phyloP scores from a whole-genome alignment of 2,113 vertebrate species.

The Macheiramphus alcinus region DNA sequence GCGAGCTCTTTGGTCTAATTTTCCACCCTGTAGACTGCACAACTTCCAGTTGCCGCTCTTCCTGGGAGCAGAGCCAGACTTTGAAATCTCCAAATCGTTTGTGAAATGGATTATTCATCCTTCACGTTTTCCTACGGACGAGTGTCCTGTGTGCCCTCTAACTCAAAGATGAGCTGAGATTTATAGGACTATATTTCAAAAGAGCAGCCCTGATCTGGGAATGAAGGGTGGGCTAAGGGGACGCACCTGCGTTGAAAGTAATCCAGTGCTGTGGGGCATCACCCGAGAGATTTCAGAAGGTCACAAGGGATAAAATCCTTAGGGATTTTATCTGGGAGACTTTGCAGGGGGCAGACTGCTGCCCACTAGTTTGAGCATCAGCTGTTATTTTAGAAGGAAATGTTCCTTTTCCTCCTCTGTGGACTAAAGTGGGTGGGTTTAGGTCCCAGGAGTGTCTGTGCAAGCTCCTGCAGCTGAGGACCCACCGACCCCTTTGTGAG shows the following conservation, averaged over 20 bases:
- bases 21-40: conserved; percentile 29
- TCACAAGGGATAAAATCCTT: background rate
- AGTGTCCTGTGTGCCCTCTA: conserved; percentile 39
- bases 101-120: conserved; percentile 57
- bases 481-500: background rate
- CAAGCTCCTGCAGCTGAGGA: background rate
- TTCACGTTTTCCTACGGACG: background rate
- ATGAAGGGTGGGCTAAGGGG: background rate
- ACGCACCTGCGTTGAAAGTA: too few relatives aligned
- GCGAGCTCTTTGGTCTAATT: conserved; percentile 45
- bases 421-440: background rate
- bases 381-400: background rate
- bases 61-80: conserved; percentile 53
- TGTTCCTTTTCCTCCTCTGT: background rate
- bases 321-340: background rate
- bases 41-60: background rate
- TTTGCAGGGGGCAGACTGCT: background rate
- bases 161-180: background rate
- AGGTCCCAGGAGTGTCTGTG: background rate
- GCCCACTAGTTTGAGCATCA: background rate
- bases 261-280: background rate
- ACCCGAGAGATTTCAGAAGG: background rate
- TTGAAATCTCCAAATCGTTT: conserved; percentile 48
- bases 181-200: background rate
- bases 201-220: background rate